Conservation (phyloP, 2,113 vertebrate species). For the Columba janthina region DNA sequence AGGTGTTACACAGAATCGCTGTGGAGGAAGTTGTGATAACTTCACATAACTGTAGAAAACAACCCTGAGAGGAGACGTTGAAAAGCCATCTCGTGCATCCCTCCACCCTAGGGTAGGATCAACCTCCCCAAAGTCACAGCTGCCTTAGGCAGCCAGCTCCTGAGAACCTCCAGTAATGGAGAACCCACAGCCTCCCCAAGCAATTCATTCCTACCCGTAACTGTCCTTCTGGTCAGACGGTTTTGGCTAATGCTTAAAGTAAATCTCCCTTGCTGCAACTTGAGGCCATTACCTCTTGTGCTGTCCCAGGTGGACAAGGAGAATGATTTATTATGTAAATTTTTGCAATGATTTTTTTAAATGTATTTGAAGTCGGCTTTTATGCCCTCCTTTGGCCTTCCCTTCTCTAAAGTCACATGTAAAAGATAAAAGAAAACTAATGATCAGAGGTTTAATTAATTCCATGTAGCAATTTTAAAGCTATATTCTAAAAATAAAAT, state of each 20-base stretch:
- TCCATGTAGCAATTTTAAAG: slow-evolving; percentile 25
- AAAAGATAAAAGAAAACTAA: slow-evolving; percentile 53
- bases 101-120: neutral
- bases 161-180: neutral
- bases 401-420: slow-evolving; percentile 6
- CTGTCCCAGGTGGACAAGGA: neutral
- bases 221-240: neutral
- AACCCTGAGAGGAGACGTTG: neutral
- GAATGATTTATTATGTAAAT: neutral
- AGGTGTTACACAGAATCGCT: neutral
- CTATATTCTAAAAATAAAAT: slow-evolving; percentile 57
- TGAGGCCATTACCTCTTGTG: neutral
- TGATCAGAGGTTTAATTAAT: slow-evolving; percentile 43
- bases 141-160: neutral
- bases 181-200: neutral
- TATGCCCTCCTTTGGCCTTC: neutral
- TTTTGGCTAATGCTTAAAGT: slow-evolving; percentile 44
- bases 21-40: neutral
- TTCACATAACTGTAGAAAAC: neutral
- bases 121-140: neutral
- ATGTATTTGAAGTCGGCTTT: slow-evolving; percentile 5
- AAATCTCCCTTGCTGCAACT: slow-evolving; percentile 19
- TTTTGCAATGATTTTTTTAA: neutral
- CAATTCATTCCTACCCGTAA: neutral
- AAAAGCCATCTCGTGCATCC: neutral